Evolutionary conservation across 2,113 vertebrate genomes (phyloP), one percentile per base, ranked within the genome.

Genomic region (Montifringilla adamsi): DNA sequence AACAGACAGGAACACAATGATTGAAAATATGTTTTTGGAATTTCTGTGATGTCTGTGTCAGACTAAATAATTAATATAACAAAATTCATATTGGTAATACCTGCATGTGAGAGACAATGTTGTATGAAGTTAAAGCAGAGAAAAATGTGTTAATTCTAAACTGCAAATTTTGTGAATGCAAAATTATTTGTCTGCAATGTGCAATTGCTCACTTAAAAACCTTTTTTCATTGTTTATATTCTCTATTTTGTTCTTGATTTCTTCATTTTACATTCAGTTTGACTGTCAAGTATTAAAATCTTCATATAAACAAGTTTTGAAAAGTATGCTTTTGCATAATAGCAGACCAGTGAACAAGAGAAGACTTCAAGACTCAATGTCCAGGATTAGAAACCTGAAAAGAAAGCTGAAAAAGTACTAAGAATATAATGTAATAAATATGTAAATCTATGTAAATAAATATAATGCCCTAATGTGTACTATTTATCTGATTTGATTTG

Each of bases 21-120:
- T 83, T 91, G 37, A 94, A 84, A 93, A 53, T 47, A 86, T 2
- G 19, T 88, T 93, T 88, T 90, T 96, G 28, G 70, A 95, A 89
- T 82, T 27, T 75, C 93, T 96, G 33, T 78, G 39, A 88, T 68
- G 23, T 83, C 94, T 94, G 37, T 91, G 53, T 83, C 77, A 94
- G 49, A 76, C 63, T 96, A 96, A 96, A 87, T 60, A 95, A 97
- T 91, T 94, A 82, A 74, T 94, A 55, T 53, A 94, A 89, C 96
- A 86, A 93, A 88, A 96, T 62, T 76, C 56, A 76, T 93, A 59
- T 78, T 84, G 43, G 43, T 94, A 87, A 97, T 86, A 96, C 33
- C 66, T 94, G 33, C 11, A 20, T 79, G 28, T 86, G 58, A 22
- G 77, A 95, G 5, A 95, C 4, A 26, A 74, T 37, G 19, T n/a